phyloP scores from a whole-genome alignment of 2,113 vertebrate genomes.

The Pristiophorus japonicus region DNA sequence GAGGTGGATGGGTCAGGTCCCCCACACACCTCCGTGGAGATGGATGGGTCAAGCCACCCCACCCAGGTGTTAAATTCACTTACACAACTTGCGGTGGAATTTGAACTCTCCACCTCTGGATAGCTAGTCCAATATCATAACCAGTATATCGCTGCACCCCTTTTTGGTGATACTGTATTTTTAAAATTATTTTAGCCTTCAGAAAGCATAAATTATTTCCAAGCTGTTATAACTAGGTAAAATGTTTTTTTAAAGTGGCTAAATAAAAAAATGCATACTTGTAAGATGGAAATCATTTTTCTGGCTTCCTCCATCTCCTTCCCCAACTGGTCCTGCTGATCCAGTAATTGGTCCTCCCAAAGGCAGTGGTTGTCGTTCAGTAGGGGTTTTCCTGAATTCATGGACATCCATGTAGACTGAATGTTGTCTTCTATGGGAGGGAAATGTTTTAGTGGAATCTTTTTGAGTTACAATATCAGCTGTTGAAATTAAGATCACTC shows the following conservation, averaged over 20 bases:
- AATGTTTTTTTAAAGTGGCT: not conserved
- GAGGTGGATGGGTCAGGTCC: too few species aligned
- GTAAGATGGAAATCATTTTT: constrained; percentile 87
- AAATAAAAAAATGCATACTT: constrained; percentile 58
- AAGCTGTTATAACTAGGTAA: not conserved
- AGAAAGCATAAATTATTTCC: not conserved
- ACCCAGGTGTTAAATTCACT: not conserved
- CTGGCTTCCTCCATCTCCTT: constrained; percentile 89
- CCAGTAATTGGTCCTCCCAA: constrained; percentile 81
- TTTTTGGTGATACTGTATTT: not conserved
- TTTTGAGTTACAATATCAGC: not conserved
- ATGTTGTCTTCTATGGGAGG: not conserved
- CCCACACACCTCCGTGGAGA: too few species aligned
- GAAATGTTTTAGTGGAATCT: not conserved
- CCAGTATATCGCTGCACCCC: not conserved
- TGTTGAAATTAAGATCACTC: not conserved
- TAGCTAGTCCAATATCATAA: not conserved
- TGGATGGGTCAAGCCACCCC: too few species aligned
- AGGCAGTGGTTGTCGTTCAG: constrained; percentile 57
- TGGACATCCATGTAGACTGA: not conserved
- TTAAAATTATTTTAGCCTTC: not conserved
- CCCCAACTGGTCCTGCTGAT: constrained; percentile 87
- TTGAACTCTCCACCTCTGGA: not conserved
- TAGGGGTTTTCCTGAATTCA: constrained; percentile 47
- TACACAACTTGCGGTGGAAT: not conserved